Conservation (phyloP, 2,888 invertebrate genomes). For the Vesta saturnalis region DNA sequence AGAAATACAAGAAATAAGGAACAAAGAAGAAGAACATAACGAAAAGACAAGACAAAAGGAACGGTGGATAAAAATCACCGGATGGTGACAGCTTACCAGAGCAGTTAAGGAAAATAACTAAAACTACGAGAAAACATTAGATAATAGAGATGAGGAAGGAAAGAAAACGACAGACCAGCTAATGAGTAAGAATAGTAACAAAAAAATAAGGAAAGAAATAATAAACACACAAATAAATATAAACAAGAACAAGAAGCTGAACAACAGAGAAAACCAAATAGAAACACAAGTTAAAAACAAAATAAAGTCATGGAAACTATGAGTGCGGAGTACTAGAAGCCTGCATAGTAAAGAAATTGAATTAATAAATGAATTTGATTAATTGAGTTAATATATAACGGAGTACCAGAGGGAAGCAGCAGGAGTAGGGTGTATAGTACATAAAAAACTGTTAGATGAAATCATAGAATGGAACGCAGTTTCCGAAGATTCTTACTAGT, state of each 20-base stretch:
- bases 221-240: too few relatives aligned
- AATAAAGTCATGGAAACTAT: neutral
- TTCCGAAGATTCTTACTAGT: neutral
- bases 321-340: neutral
- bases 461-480: neutral
- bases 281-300: neutral
- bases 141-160: neutral
- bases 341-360: neutral
- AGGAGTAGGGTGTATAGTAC: conserved; percentile 20
- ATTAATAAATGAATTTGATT: neutral
- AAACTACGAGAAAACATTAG: too few relatives aligned
- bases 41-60: neutral
- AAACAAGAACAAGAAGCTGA: too few relatives aligned
- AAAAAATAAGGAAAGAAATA: too few relatives aligned
- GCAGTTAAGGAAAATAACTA: too few relatives aligned
- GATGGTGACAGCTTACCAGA: neutral
- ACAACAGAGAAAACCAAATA: neutral
- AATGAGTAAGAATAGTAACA: neutral
- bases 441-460: neutral
- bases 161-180: neutral
- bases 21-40: neutral
- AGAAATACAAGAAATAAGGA: neutral
- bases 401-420: conserved; percentile 21
- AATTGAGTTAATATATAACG: neutral
- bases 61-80: neutral